phyloP scores from a whole-genome alignment of 2,888 invertebrate genomes.

The Baccha elongata region DNA sequence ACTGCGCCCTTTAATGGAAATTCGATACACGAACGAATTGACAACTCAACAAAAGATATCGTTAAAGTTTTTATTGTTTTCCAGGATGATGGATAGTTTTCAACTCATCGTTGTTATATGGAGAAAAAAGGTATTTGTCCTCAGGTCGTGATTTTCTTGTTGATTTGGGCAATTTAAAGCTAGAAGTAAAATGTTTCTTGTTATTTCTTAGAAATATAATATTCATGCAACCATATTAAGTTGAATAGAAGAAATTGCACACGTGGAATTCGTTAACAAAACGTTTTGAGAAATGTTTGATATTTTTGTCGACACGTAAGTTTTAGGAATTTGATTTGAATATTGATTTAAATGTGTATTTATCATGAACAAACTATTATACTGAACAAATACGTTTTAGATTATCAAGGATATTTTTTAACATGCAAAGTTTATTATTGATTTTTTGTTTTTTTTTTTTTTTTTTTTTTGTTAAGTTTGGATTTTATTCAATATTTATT shows the following conservation, averaged over 20 bases:
- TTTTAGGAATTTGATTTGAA: too few species aligned
- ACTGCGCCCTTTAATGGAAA: background rate
- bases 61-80: constrained; percentile 10
- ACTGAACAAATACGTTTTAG: too few species aligned
- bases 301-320: too few species aligned
- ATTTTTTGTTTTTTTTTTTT: too few species aligned
- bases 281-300: constrained; percentile 7
- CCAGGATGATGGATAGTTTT: background rate
- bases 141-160: constrained; percentile 25
- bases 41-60: background rate
- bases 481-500: too few species aligned
- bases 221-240: background rate
- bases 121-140: background rate
- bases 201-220: constrained; percentile 18
- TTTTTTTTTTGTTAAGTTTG: too few species aligned
- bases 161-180: constrained; percentile 51
- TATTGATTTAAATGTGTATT: too few species aligned
- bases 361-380: too few species aligned
- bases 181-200: constrained; percentile 54
- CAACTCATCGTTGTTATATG: constrained; percentile 5
- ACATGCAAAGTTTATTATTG: too few species aligned
- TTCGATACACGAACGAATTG: background rate
- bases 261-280: constrained; percentile 2
- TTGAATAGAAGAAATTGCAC: background rate
- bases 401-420: too few species aligned